Evolutionary conservation across 2,888 invertebrate species (phyloP).

Genomic region (Hymenopus coronatus): DNA sequence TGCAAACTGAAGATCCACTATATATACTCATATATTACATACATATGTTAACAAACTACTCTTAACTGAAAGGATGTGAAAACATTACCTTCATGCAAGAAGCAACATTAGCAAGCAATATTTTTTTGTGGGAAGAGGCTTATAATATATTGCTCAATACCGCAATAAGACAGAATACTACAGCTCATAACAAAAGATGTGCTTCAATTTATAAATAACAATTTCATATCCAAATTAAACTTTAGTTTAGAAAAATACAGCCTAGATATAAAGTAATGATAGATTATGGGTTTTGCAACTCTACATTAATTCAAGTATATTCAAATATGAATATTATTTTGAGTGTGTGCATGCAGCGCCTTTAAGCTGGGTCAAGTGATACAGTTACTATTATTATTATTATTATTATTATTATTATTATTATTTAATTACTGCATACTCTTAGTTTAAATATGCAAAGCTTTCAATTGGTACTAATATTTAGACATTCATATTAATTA

Average conservation of each 20-base stretch:
- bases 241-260: neutral
- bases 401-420: neutral
- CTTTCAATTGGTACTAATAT: neutral
- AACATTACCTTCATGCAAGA: neutral
- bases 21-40: neutral
- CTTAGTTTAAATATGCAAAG: neutral
- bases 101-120: neutral
- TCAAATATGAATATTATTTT: neutral
- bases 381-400: neutral
- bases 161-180: neutral
- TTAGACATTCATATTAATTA: neutral
- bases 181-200: neutral
- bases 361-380: neutral
- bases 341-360: neutral
- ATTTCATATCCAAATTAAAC: neutral
- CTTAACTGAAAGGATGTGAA: neutral
- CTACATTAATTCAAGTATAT: neutral
- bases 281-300: neutral
- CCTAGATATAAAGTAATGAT: neutral
- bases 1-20: neutral
- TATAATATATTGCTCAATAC: neutral
- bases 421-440: too few species aligned
- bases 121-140: neutral
- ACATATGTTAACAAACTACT: neutral
- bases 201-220: neutral